Percentiles rank a stretch among this genome's conserved stretches.
Conservation (phyloP, 2,888 invertebrate species). For the Synergus gifuensis region DNA sequence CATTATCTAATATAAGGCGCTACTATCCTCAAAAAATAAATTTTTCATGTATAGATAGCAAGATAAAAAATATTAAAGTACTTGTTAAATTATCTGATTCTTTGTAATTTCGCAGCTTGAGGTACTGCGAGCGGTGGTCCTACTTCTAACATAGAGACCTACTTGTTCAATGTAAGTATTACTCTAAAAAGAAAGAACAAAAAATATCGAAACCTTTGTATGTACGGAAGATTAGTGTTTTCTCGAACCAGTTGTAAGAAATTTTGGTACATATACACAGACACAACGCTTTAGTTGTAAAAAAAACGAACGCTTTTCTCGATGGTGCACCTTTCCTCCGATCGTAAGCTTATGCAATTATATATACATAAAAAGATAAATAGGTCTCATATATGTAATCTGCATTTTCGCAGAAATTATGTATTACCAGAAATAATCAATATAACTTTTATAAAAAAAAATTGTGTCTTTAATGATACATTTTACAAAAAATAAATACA, state of each 20-base stretch:
- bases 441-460: constrained; percentile 38
- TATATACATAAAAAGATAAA: not conserved
- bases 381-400: constrained; percentile 17
- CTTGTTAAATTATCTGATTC: constrained; percentile 11
- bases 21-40: not conserved
- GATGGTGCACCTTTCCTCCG: constrained; percentile 2
- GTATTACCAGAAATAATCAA: constrained; percentile 38
- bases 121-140: not conserved
- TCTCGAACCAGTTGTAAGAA: not conserved
- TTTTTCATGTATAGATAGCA: constrained; percentile 20
- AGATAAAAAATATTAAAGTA: not conserved
- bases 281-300: not conserved
- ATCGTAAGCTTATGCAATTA: constrained; percentile 27
- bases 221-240: not conserved
- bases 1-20: not conserved
- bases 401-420: constrained; percentile 31
- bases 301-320: constrained; percentile 8
- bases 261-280: constrained; percentile 8
- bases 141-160: constrained; percentile 13
- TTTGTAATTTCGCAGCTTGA: constrained; percentile 28
- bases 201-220: not conserved
- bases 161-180: constrained; percentile 15
- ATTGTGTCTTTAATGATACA: constrained; percentile 17
- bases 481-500: constrained; percentile 26
- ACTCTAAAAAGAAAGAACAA: constrained; percentile 7